These are phyloP conservation scores for Drosophila serrata DNA, from an alignment of 1,140 invertebrate species.

Conservation along the genomic window DNA sequence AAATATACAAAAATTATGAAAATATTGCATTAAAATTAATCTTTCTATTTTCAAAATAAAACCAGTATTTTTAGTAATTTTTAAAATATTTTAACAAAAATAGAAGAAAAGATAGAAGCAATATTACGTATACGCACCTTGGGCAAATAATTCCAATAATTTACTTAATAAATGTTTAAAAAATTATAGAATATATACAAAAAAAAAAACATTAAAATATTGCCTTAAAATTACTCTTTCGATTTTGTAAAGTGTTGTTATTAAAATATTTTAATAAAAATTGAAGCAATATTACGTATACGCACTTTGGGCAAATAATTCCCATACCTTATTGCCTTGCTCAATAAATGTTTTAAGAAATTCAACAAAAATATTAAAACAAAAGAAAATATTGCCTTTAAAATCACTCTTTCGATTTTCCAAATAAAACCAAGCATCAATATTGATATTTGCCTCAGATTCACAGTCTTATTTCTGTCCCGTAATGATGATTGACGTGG, in stretches of 20 bases:
- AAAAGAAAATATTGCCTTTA: neutral
- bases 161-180: too few relatives aligned
- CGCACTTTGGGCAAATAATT: neutral
- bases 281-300: neutral
- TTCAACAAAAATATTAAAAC: neutral
- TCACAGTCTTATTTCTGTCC: conserved; percentile 6
- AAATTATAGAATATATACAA: too few relatives aligned
- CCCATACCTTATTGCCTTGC: neutral
- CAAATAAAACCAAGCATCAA: conserved; percentile 1
- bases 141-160: too few relatives aligned
- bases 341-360: neutral
- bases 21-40: too few relatives aligned
- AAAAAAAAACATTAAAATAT: too few relatives aligned
- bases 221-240: too few relatives aligned
- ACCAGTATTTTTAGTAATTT: too few relatives aligned
- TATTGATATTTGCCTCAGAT: conserved; percentile 1
- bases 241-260: too few relatives aligned
- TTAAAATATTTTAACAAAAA: neutral
- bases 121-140: neutral
- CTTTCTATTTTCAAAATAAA: too few relatives aligned
- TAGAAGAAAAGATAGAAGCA: too few relatives aligned
- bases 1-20: too few relatives aligned
- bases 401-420: neutral
- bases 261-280: neutral
- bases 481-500: conserved; percentile 38